phyloP scores from a whole-genome alignment of 2,113 vertebrate species.

The Apteryx owenii region DNA sequence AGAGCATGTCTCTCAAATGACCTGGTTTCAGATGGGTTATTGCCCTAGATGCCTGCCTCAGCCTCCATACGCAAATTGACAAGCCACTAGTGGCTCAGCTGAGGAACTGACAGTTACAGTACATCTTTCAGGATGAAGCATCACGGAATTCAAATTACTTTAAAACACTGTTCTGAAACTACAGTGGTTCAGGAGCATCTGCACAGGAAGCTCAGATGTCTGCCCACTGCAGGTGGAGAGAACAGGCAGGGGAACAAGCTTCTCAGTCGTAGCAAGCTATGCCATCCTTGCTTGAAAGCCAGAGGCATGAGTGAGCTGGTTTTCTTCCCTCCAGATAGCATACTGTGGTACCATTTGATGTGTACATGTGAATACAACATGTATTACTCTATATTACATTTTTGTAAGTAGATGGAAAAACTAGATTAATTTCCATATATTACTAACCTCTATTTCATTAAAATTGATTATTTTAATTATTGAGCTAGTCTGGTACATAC shows the following conservation, averaged over 20 bases:
- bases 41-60: not conserved
- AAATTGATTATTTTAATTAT: not conserved
- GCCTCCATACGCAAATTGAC: not conserved
- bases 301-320: rapidly evolving
- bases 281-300: not conserved
- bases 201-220: not conserved
- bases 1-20: not conserved
- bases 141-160: not conserved
- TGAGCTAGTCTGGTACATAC: not conserved
- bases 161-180: not conserved
- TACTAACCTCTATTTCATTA: not conserved
- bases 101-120: not conserved
- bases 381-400: not conserved
- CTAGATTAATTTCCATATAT: not conserved
- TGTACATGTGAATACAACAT: not conserved
- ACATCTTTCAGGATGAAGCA: not conserved
- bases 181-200: not conserved
- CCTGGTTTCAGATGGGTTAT: not conserved
- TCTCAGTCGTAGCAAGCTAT: not conserved
- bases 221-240: not conserved
- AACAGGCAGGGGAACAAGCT: not conserved
- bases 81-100: not conserved
- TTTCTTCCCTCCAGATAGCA: not conserved
- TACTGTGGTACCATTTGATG: not conserved
- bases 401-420: not conserved